phyloP scores from a whole-genome alignment of 2,113 vertebrate genomes.

The Myrmophylax atrothorax region DNA sequence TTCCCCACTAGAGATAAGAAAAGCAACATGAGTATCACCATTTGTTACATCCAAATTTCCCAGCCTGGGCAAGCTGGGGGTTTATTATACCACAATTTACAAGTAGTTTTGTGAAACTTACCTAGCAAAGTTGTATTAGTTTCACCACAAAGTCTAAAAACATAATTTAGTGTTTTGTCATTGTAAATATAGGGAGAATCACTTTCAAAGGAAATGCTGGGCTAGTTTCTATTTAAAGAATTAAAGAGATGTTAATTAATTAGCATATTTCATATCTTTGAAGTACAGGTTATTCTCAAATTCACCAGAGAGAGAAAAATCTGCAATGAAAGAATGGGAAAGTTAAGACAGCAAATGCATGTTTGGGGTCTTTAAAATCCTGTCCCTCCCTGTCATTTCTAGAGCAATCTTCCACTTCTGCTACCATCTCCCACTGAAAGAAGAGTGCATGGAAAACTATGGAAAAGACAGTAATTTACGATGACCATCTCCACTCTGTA shows the following conservation, averaged over 20 bases:
- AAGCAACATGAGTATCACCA: not conserved
- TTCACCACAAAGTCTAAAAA: not conserved
- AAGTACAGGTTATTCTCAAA: not conserved
- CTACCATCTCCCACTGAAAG: not conserved
- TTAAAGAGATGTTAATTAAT: not conserved
- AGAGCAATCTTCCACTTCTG: not conserved
- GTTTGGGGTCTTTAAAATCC: not conserved
- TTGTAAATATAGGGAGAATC: not conserved
- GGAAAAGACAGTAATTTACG: not conserved
- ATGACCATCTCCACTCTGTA: not conserved
- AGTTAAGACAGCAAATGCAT: not conserved
- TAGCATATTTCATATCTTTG: not conserved
- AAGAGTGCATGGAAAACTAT: not conserved
- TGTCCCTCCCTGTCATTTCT: not conserved
- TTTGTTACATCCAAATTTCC: not conserved
- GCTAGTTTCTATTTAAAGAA: not conserved
- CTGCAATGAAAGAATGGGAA: not conserved
- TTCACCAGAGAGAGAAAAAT: not conserved
- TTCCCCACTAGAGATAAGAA: not conserved
- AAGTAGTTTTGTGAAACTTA: not conserved
- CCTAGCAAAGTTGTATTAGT: not conserved
- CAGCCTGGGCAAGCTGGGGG: accelerated
- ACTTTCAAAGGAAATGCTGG: not conserved
- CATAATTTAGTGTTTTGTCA: not conserved
- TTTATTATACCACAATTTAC: not conserved